Evolutionary conservation across 2,888 invertebrate species (phyloP).

Genomic region (Lepas anatifera): DNA sequence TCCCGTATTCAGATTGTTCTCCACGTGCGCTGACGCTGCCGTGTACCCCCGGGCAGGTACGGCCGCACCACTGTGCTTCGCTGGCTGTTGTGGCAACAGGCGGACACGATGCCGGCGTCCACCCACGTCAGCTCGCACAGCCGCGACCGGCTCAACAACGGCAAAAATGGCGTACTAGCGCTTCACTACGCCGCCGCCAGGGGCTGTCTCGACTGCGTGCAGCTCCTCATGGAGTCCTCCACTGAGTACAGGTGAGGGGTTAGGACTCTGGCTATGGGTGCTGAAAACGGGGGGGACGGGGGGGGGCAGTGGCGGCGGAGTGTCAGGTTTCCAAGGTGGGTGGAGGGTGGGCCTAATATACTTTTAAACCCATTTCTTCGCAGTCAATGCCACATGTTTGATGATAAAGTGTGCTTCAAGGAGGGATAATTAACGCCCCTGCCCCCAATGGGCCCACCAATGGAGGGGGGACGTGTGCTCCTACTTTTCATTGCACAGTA

Average conservation of each 20-base stretch:
- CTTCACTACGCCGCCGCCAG: conserved; percentile 77
- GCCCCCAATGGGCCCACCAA: too few relatives aligned
- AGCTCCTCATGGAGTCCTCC: conserved; percentile 61
- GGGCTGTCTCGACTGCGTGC: conserved; percentile 73
- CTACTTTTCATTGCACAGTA: too few relatives aligned
- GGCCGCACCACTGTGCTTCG: not conserved
- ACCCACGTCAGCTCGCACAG: conserved; percentile 13
- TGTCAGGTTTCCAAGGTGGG: too few relatives aligned
- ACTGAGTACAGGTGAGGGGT: conserved; percentile 54
- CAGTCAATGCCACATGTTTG: too few relatives aligned
- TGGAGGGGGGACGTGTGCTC: too few relatives aligned
- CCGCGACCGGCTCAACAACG: conserved; percentile 34
- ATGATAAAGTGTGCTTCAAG: too few relatives aligned
- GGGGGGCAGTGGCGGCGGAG: too few relatives aligned
- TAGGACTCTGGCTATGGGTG: not conserved
- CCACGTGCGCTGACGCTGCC: not conserved
- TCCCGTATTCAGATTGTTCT: not conserved
- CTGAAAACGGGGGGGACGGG: too few relatives aligned
- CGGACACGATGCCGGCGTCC: conserved; percentile 10
- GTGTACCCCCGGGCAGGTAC: not conserved
- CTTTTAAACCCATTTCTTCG: too few relatives aligned
- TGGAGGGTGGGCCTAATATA: too few relatives aligned
- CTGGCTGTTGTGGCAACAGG: not conserved
- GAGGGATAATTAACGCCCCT: too few relatives aligned
- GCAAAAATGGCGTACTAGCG: conserved; percentile 59